phyloP scores from a whole-genome alignment of 2,797 vertebrate species.

The Xyrichtys novacula region DNA sequence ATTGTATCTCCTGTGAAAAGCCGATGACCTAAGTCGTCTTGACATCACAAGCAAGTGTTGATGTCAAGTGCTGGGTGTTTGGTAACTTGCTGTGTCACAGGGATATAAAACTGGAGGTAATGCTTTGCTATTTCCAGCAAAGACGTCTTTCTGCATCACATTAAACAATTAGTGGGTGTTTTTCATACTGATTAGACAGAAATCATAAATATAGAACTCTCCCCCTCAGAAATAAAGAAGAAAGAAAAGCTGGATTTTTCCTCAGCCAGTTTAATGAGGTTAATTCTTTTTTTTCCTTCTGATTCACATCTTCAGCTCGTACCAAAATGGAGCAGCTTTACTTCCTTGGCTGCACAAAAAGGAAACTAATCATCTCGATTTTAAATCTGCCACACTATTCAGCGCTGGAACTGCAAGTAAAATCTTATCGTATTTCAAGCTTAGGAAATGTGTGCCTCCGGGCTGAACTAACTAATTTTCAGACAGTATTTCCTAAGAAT shows the following conservation, averaged over 20 bases:
- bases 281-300: conserved; percentile 9
- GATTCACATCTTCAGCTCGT: conserved; percentile 4
- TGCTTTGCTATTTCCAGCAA: conserved; percentile 15
- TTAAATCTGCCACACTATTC: background rate
- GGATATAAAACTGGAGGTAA: conserved; percentile 12
- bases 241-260: background rate
- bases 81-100: background rate
- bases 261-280: background rate
- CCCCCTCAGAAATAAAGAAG: conserved; percentile 5
- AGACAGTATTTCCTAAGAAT: background rate
- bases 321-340: conserved; percentile 1
- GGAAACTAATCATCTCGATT: background rate
- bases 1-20: conserved; percentile 20
- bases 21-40: conserved; percentile 2
- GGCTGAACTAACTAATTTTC: background rate
- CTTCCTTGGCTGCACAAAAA: conserved; percentile 1
- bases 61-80: conserved; percentile 15
- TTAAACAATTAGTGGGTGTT: conserved; percentile 8
- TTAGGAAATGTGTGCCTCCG: background rate
- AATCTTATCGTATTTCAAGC: background rate
- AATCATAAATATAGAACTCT: conserved; percentile 5
- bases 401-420: background rate
- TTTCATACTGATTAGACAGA: conserved; percentile 21
- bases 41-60: conserved; percentile 31
- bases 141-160: conserved; percentile 9